Evolutionary conservation across 2,888 invertebrate species (phyloP).

Genomic region (Dendrolimus pini): DNA sequence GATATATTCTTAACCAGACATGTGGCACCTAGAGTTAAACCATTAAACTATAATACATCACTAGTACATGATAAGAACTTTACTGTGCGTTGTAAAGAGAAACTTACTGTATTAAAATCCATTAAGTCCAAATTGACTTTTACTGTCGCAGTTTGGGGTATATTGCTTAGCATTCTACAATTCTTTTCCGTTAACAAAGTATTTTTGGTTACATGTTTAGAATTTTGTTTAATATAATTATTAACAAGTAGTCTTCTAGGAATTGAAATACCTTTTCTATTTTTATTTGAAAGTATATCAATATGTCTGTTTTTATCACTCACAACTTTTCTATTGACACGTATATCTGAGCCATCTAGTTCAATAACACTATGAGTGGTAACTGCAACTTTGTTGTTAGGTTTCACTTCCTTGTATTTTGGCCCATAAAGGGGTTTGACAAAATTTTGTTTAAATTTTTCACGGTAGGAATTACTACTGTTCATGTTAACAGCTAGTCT

Average conservation of each 20-base stretch:
- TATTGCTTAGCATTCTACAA: not conserved
- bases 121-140: too few species aligned
- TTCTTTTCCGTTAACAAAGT: not conserved
- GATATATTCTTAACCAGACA: conserved; percentile 74
- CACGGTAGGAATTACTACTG: conserved; percentile 16
- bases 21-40: conserved; percentile 29
- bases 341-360: conserved; percentile 47
- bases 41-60: not conserved
- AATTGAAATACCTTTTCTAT: conserved; percentile 20
- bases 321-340: conserved; percentile 32
- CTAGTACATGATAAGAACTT: too few species aligned
- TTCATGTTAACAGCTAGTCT: conserved; percentile 23
- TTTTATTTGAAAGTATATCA: conserved; percentile 15
- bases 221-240: not conserved
- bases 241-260: not conserved
- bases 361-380: conserved; percentile 34
- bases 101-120: conserved; percentile 3
- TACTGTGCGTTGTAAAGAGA: too few species aligned
- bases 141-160: not conserved
- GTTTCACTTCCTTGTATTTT: conserved; percentile 27
- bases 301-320: conserved; percentile 11
- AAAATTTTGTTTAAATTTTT: conserved; percentile 48
- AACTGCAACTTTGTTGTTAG: conserved; percentile 26
- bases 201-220: not conserved
- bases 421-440: conserved; percentile 56